Conservation (phyloP, 2,888 invertebrate species). For the Autographa gamma region DNA sequence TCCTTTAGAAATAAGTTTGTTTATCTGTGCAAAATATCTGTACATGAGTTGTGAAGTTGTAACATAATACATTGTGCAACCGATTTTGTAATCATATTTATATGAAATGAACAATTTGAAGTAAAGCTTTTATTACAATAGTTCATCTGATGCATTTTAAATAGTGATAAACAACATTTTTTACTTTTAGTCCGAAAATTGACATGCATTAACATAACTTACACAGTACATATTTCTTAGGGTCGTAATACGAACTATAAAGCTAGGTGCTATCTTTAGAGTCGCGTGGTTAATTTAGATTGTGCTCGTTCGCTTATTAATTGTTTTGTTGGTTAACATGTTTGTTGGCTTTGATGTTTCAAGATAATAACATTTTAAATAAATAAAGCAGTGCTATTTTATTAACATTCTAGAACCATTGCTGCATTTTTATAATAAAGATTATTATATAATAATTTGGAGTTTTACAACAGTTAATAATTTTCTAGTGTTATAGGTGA, state of each 20-base stretch:
- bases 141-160: conserved; percentile 55
- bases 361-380: conserved; percentile 26
- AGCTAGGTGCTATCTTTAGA: conserved; percentile 56
- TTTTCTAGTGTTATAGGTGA: conserved; percentile 29
- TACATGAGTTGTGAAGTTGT: conserved; percentile 34
- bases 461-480: conserved; percentile 24
- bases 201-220: conserved; percentile 29
- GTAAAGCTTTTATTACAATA: conserved; percentile 56
- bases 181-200: conserved; percentile 43
- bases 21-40: conserved; percentile 49
- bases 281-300: conserved; percentile 42
- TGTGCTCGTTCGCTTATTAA: conserved; percentile 44
- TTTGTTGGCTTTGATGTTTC: conserved; percentile 39
- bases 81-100: conserved; percentile 42
- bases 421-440: conserved; percentile 34
- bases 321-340: conserved; percentile 24
- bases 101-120: conserved; percentile 53
- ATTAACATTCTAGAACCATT: conserved; percentile 20
- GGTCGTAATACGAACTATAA: conserved; percentile 41
- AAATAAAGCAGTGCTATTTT: conserved; percentile 20
- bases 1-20: conserved; percentile 56
- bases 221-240: conserved; percentile 48
- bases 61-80: conserved; percentile 29
- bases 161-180: conserved; percentile 52
- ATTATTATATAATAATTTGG: conserved; percentile 16